Base-by-base conservation (phyloP, 2,888 invertebrate genomes). In the Phortica okadai region DNA sequence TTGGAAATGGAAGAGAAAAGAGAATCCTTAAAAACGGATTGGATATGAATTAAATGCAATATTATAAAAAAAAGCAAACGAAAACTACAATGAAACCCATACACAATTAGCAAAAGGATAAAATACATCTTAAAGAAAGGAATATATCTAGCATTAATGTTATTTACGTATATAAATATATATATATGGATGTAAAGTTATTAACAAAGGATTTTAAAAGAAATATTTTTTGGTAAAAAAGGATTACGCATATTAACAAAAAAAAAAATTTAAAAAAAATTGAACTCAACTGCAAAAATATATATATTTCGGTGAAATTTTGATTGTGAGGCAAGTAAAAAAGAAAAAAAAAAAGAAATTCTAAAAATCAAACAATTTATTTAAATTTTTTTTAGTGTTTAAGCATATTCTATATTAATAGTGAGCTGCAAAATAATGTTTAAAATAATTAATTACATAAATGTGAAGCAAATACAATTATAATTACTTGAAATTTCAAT, bases 311-410 rank as follows among this genome's bases (percentile, higher is more conserved):
- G 59, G 75, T 73, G 16, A 41, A 59, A 33, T 44, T 73, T 42
- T 59, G 16, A 73, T 56, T 73, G 73, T 62, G 59, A 11, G 10
- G 11, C n/a, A 21, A 16, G 16, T n/a, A 41, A 67, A 67, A 44
- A 41, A 5, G 56, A 21, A 58, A 70, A 50, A 70, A 50, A 70
- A 8, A 45, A 70, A 5, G 8, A 16, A 74, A 41, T 42, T n/a
- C n/a, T 74, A 74, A 74, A 73, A 73, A 74, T 54, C 75, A 79
- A 73, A 59, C 72, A 77, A 75, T 69, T 44, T 69, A 41, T 21
- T 76, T 74, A 74, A 78, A 80, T 74, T 74, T 74, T 78, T 78
- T 76, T 80, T 80, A 86, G 82, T 82, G 82, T 82, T 84, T 82
- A 85, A 85, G 83, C 54, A 58, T 73, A 73, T 66, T 74, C 54